Evolutionary conservation across 2,888 invertebrate species (phyloP), one percentile per base, ranked within the genome.

Genomic region (Leucophenga montana): DNA sequence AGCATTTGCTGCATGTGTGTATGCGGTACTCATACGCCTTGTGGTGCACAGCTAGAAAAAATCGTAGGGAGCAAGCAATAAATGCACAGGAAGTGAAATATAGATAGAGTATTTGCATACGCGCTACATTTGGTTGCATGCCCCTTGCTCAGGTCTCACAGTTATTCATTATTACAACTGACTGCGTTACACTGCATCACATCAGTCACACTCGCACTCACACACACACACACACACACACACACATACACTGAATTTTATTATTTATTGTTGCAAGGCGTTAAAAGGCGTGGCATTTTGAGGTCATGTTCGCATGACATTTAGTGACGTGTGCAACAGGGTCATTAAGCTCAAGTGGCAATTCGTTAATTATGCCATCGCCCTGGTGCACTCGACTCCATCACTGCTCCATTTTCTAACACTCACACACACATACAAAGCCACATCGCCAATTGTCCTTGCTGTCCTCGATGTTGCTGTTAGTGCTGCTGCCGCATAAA

Each of bases 301-400:
- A 39, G 39, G 39, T 39, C 39, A 39, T 39, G 39, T 39, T 39
- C 39, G 39, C 39, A 39, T 39, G 39, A 54, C 66, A 20, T 66
- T 31, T 66, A 66, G 67, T 59, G 33, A 59, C 82, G 82, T 84
- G 84, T 84, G 80, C 78, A 85, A 84, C 85, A 85, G 86, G 79
- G 80, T 86, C 85, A 87, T 86, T 86, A 84, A 84, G 77, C 83
- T 80, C 81, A 86, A 86, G 85, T 85, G 85, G 82, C 78, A 84
- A 82, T 85, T 86, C 80, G 86, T 87, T 86, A 86, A 86, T 87
- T 86, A 85, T 82, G 77, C 77, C 64, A 69, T 65, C 69, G 62
- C 64, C 67, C 56, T 64, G 50, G 54, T 18, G 22, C 22, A 14
- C 39, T 5, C 8, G 1, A 39, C 39, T 39, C 11, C 8, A 39